A percentile compares a stretch with the other conserved stretches of the same genome.
Conservation (phyloP, 2,797 vertebrate species). For the Phylloscopus collybita region DNA sequence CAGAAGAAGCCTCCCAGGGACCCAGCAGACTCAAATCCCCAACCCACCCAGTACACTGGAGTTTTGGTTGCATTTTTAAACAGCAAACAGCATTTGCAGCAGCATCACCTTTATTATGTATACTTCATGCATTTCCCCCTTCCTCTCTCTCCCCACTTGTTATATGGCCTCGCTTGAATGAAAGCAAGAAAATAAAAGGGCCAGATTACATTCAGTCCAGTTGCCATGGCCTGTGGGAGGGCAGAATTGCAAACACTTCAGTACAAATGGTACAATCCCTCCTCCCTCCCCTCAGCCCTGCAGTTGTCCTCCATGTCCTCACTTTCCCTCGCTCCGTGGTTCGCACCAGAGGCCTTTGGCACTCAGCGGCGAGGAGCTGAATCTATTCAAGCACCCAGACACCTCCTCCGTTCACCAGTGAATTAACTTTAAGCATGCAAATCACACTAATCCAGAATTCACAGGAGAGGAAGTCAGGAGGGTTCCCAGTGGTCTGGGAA, state of each 20-base stretch:
- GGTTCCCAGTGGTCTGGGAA: slow-evolving; percentile 50
- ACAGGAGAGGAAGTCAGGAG: slow-evolving; percentile 61
- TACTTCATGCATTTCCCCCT: background rate
- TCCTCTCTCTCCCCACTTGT: slow-evolving; percentile 14
- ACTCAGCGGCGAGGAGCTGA: background rate
- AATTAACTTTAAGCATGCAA: slow-evolving; percentile 64
- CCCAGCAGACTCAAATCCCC: background rate
- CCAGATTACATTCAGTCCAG: slow-evolving; percentile 56
- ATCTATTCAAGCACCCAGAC: slow-evolving; percentile 60
- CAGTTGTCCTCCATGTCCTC: slow-evolving; percentile 60
- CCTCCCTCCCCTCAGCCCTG: slow-evolving; percentile 49
- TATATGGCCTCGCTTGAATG: slow-evolving; percentile 51
- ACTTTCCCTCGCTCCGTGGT: slow-evolving; percentile 18
- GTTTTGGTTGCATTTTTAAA: background rate
- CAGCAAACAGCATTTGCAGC: background rate
- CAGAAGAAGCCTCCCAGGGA: background rate
- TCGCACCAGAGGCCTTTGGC: slow-evolving; percentile 39
- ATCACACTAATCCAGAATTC: slow-evolving; percentile 61
- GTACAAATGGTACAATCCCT: slow-evolving; percentile 47
- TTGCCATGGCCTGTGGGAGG: slow-evolving; percentile 54
- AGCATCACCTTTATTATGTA: slow-evolving; percentile 5
- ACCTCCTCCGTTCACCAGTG: slow-evolving; percentile 37
- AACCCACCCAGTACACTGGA: background rate
- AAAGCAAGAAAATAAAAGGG: slow-evolving; percentile 53
- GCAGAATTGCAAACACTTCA: slow-evolving; percentile 45